A percentile compares a stretch with the other conserved stretches of the same genome.
Evolutionary conservation across 2,888 invertebrate species (phyloP).

Genomic region (Synanthedon tipuliformis): DNA sequence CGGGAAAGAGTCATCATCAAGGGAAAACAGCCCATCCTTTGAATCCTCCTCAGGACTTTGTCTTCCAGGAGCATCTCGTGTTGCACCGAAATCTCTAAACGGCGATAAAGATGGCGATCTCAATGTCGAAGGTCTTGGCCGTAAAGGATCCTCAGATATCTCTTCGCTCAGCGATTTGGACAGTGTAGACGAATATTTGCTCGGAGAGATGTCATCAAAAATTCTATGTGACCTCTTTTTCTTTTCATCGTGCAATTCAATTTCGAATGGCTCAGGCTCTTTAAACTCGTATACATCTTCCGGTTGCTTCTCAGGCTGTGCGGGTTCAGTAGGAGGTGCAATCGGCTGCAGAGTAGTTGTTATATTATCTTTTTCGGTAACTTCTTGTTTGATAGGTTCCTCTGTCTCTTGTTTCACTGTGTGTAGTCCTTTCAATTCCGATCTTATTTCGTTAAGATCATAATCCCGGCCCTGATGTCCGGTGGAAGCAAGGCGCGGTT

Average conservation of each 20-base stretch:
- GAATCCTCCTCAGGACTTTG: constrained; percentile 75
- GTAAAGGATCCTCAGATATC: constrained; percentile 56
- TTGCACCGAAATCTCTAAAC: constrained; percentile 47
- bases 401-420: constrained; percentile 63
- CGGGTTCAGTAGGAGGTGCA: constrained; percentile 23
- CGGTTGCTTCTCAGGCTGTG: constrained; percentile 46
- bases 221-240: constrained; percentile 63
- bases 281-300: constrained; percentile 89
- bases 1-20: constrained; percentile 72
- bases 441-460: constrained; percentile 86
- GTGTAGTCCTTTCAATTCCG: constrained; percentile 82
- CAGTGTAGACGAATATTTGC: constrained; percentile 54
- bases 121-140: constrained; percentile 34
- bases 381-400: constrained; percentile 35
- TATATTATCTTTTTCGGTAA: constrained; percentile 25
- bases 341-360: constrained; percentile 15
- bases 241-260: constrained; percentile 76
- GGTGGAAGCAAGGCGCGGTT: constrained; percentile 30
- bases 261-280: constrained; percentile 89
- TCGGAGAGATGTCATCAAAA: constrained; percentile 63
- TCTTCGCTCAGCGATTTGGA: constrained; percentile 69
- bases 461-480: constrained; percentile 74
- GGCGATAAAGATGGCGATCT: constrained; percentile 58
- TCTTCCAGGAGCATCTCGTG: constrained; percentile 70
- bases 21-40: constrained; percentile 70